These are phyloP conservation scores for Ariopsis seemanni DNA, from an alignment of 2,113 vertebrate species.

Conservation along the genomic window DNA sequence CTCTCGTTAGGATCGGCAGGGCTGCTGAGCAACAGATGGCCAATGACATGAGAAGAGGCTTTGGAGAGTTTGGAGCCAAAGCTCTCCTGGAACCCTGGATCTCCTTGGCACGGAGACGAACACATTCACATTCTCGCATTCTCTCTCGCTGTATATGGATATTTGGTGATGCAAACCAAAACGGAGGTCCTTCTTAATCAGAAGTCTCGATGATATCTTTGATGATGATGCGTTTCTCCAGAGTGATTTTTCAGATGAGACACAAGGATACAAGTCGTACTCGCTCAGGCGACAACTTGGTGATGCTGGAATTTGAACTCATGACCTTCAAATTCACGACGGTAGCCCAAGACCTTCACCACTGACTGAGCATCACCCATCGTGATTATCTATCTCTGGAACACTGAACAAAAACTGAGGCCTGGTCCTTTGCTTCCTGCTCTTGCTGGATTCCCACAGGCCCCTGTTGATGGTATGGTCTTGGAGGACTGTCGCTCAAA, in stretches of 20 bases:
- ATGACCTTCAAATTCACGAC: background rate
- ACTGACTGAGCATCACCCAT: background rate
- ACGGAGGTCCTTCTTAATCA: background rate
- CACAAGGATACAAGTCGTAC: background rate
- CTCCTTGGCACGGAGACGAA: slow-evolving; percentile 32
- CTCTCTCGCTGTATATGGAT: background rate
- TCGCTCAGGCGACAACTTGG: background rate
- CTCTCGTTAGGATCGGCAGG: slow-evolving; percentile 73
- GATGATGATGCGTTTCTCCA: background rate
- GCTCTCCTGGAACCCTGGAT: slow-evolving; percentile 75
- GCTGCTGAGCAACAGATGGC: slow-evolving; percentile 79
- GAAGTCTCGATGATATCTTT: background rate
- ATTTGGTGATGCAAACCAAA: background rate
- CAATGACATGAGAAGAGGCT: slow-evolving; percentile 70
- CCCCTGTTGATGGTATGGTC: slow-evolving; percentile 47
- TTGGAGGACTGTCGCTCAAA: slow-evolving; percentile 51
- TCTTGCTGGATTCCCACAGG: slow-evolving; percentile 49
- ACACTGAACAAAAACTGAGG: slow-evolving; percentile 1
- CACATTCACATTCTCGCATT: background rate
- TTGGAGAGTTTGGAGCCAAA: slow-evolving; percentile 71
- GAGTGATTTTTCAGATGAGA: background rate
- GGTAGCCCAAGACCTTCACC: background rate
- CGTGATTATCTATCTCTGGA: background rate
- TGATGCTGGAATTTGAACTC: background rate
- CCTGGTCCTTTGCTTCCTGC: slow-evolving; percentile 42